Conservation (phyloP, 1,140 invertebrate species). For the Diabrotica virgifera region DNA sequence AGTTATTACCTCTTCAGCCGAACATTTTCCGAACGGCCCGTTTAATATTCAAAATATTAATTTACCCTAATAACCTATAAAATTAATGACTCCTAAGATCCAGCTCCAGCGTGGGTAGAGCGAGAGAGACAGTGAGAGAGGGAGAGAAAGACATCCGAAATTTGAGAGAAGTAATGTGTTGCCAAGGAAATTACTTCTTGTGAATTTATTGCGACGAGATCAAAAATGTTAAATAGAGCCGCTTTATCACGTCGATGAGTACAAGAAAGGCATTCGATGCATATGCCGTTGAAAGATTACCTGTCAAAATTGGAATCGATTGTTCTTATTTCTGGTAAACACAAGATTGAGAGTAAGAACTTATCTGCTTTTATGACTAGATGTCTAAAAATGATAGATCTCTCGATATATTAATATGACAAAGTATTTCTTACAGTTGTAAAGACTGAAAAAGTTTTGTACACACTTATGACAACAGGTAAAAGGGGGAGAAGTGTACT, state of each 20-base stretch:
- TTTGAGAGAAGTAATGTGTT: background rate
- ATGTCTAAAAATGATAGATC: too few relatives aligned
- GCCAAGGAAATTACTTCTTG: background rate
- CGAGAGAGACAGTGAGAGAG: background rate
- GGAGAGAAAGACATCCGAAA: background rate
- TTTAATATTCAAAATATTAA: conserved; percentile 3
- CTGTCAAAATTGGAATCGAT: background rate
- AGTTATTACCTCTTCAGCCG: conserved; percentile 1
- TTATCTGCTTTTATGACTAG: too few relatives aligned
- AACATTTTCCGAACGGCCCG: background rate
- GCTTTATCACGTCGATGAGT: background rate
- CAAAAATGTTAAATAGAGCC: background rate
- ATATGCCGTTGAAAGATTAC: background rate
- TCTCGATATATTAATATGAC: too few relatives aligned
- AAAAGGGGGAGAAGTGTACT: too few relatives aligned
- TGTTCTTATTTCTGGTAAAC: too few relatives aligned
- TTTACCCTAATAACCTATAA: conserved; percentile 3
- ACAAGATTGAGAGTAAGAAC: too few relatives aligned
- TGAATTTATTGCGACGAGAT: background rate
- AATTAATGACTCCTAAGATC: background rate
- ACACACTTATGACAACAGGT: too few relatives aligned
- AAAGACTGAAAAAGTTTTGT: too few relatives aligned
- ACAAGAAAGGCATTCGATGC: background rate
- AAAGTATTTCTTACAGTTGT: too few relatives aligned
- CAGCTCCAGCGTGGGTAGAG: background rate